Conservation (phyloP, 2,888 invertebrate species). For the Eupithecia vulgata region DNA sequence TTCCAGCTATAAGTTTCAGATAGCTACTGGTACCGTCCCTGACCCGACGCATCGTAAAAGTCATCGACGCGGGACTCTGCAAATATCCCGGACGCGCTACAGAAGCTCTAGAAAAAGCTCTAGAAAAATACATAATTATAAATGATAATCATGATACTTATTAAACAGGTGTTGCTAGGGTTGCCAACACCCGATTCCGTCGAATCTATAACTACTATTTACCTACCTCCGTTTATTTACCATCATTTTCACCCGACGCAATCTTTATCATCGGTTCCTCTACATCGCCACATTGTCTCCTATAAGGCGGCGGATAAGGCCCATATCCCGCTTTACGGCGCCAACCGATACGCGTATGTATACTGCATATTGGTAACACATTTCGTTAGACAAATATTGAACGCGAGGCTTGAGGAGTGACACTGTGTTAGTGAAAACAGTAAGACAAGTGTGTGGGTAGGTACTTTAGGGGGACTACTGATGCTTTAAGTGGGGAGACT, state of each 20-base stretch:
- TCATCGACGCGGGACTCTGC: too few relatives aligned
- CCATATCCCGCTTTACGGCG: constrained; percentile 29
- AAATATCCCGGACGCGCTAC: too few relatives aligned
- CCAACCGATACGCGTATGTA: constrained; percentile 24
- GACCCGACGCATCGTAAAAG: too few relatives aligned
- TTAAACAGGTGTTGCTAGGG: too few relatives aligned
- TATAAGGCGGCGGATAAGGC: constrained; percentile 13
- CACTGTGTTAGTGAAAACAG: constrained; percentile 19
- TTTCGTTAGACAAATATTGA: constrained; percentile 37
- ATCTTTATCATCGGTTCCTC: neutral
- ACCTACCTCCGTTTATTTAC: neutral
- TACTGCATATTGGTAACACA: constrained; percentile 40
- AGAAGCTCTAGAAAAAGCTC: too few relatives aligned
- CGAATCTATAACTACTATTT: neutral
- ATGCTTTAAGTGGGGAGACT: neutral
- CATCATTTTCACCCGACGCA: neutral
- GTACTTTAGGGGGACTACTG: neutral
- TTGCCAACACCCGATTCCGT: too few relatives aligned
- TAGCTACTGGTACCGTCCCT: too few relatives aligned
- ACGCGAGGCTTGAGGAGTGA: constrained; percentile 16
- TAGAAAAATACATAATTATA: too few relatives aligned
- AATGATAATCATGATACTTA: too few relatives aligned
- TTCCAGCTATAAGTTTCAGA: too few relatives aligned
- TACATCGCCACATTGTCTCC: constrained; percentile 24
- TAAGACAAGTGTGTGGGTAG: constrained; percentile 3